phyloP scores from a whole-genome alignment of 2,113 vertebrate genomes.

The Malurus elegans region DNA sequence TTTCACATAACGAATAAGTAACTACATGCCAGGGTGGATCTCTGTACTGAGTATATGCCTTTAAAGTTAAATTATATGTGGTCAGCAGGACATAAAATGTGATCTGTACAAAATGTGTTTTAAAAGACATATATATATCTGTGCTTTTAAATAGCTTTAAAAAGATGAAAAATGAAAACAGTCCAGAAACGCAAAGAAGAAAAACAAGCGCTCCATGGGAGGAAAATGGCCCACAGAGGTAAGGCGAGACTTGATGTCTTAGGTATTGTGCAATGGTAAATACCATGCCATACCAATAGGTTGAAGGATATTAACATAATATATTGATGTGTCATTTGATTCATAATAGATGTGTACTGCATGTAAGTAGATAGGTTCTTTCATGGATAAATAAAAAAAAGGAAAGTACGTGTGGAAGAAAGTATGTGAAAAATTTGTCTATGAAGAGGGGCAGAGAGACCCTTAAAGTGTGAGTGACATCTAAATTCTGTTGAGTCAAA shows the following conservation, averaged over 20 bases:
- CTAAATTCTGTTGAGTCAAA: neutral
- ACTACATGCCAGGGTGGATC: neutral
- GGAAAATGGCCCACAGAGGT: conserved; percentile 82
- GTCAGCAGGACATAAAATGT: neutral
- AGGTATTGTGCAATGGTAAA: neutral
- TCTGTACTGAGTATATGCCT: neutral
- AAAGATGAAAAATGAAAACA: conserved; percentile 78
- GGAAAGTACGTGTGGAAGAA: neutral
- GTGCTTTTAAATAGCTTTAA: conserved; percentile 73
- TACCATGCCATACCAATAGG: neutral
- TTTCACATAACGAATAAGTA: neutral
- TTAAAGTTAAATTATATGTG: neutral
- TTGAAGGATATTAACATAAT: neutral
- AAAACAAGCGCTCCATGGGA: conserved; percentile 84
- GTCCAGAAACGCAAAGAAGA: conserved; percentile 74
- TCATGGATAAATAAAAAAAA: neutral
- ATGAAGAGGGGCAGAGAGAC: neutral
- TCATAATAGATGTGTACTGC: neutral
- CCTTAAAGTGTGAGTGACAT: neutral
- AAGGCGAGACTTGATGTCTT: neutral
- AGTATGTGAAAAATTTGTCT: neutral
- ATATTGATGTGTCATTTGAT: neutral
- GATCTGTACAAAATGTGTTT: neutral
- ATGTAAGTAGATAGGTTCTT: neutral
- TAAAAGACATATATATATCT: neutral